Percentiles rank a stretch among this genome's conserved stretches.
These are phyloP conservation scores for Adelges cooleyi DNA, from an alignment of 1,140 invertebrate species.

Conservation along the genomic window DNA sequence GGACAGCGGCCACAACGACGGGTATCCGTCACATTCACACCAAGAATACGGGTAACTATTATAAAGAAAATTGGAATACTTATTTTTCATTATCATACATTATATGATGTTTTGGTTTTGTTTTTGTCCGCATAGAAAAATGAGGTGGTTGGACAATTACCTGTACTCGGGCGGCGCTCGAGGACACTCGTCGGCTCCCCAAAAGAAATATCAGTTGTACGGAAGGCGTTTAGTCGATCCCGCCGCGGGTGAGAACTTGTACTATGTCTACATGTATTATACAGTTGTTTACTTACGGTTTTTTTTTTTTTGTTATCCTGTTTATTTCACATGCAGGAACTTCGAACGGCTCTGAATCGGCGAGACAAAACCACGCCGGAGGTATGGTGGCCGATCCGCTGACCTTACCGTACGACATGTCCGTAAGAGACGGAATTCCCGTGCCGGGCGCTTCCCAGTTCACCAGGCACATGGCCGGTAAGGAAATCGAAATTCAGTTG, in stretches of 20 bases:
- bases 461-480: constrained; percentile 36
- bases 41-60: constrained; percentile 42
- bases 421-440: not conserved
- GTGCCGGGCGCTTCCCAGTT: constrained; percentile 2
- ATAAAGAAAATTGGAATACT: too few species aligned
- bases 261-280: too few species aligned
- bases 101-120: not conserved
- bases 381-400: constrained; percentile 38
- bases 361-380: not conserved
- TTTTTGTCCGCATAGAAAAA: not conserved
- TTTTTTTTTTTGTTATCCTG: too few species aligned
- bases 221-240: constrained; percentile 60
- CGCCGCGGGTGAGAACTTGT: not conserved
- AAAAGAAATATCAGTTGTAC: constrained; percentile 86
- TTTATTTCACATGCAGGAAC: not conserved
- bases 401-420: constrained; percentile 11
- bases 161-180: constrained; percentile 43
- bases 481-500: too few species aligned
- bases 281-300: too few species aligned
- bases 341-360: not conserved
- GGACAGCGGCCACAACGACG: constrained; percentile 57
- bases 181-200: constrained; percentile 54
- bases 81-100: not conserved
- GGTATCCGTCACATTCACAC: constrained; percentile 43
- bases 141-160: constrained; percentile 59